Evolutionary conservation across 2,888 invertebrate species (phyloP), one percentile per base, ranked within the genome.

Genomic region (Scaptomyza cyrtandrae): DNA sequence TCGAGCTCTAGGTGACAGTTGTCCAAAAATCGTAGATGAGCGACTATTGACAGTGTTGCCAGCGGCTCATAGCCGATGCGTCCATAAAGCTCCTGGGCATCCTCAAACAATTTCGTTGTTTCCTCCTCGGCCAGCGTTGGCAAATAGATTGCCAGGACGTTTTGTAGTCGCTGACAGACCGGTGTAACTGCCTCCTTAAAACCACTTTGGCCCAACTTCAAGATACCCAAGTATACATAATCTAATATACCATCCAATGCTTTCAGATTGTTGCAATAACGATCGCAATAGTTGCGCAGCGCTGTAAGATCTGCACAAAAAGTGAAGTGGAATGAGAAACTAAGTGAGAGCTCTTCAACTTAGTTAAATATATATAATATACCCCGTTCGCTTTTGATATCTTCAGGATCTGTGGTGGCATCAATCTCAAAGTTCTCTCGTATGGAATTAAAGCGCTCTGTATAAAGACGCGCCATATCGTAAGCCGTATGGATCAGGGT

Each of bases 161-260:
- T 93, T 56, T 96, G 94, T 48, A 97, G 93, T 48, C 95, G 92
- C 37, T 93, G 93, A 1, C 97, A 96, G 56, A 96, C 95, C 0
- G 96, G 96, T 31, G 95, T 93, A 33, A 96, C 94, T 37, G 94
- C 92, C 56, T 94, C 94, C 90, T 96, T 96, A 90, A 97, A 96
- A 31, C 95, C 94, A 24, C 92, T 92, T 55, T 96, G 93, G 61
- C 95, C 94, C 31, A 98, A 90, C 75, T 95, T 93, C 35, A 97
- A 90, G 50, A 98, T 90, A 0, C 98, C 98, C 62, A 98, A 90
- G 0, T 95, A 94, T 80, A 96, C 95, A 57, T 93, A 93, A 66
- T 94, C 93, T 7, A 94, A 93, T 29, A 97, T 94, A 1, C 93
- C 94, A 65, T 95, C 94, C 16, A 97, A 94, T 50, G 93, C 93